These are phyloP conservation scores for Acholoe squamosa DNA, from an alignment of 2,888 invertebrate species.

Conservation along the genomic window DNA sequence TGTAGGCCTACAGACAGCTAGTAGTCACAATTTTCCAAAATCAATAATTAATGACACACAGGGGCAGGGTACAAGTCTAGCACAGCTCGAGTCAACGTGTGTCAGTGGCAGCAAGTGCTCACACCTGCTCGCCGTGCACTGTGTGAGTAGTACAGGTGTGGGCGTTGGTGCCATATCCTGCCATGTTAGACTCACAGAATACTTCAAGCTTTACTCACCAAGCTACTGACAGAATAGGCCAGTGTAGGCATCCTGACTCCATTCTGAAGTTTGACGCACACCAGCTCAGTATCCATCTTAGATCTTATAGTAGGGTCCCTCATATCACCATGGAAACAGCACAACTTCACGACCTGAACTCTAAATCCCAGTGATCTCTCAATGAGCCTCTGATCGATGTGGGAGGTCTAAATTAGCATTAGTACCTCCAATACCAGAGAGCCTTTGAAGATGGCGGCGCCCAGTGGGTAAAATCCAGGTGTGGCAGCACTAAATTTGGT, in stretches of 20 bases:
- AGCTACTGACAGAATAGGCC: conserved; percentile 30
- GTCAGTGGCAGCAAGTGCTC: not conserved
- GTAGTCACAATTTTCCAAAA: no score
- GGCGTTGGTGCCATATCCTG: not conserved
- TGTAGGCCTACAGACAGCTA: no score
- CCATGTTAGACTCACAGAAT: not conserved
- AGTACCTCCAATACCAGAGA: not conserved
- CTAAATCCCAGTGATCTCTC: not conserved
- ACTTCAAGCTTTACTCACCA: not conserved
- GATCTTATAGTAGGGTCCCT: not conserved
- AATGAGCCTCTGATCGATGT: not conserved
- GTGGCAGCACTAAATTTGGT: not conserved
- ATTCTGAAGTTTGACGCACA: conserved; percentile 16
- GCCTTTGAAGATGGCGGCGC: not conserved
- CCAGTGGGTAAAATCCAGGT: not conserved
- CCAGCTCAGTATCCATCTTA: conserved; percentile 39
- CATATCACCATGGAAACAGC: conserved; percentile 29
- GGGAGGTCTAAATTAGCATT: not conserved
- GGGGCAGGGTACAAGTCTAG: not conserved
- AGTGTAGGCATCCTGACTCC: conserved; percentile 44
- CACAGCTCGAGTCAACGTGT: not conserved
- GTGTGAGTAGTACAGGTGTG: not conserved
- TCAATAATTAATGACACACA: not conserved
- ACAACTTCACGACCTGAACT: not conserved
- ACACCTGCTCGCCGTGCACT: not conserved